These are phyloP conservation scores for Lathamus discolor DNA, from an alignment of 2,113 vertebrate genomes.

Conservation along the genomic window DNA sequence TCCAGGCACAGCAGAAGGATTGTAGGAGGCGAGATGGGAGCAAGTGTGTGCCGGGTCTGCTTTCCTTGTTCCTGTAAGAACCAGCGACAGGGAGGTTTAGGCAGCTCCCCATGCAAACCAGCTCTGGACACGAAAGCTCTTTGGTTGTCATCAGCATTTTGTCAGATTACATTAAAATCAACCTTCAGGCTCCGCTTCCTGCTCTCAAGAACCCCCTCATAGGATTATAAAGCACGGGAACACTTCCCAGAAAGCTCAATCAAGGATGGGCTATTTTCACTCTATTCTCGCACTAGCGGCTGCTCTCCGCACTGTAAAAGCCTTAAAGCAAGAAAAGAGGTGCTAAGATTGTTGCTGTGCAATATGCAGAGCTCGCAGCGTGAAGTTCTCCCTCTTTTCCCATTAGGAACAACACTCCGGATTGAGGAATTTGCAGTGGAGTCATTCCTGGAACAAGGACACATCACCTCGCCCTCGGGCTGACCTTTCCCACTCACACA, in stretches of 20 bases:
- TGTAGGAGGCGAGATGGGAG: neutral
- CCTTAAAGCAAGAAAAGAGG: neutral
- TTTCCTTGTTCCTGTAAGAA: neutral
- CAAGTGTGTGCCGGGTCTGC: accelerated
- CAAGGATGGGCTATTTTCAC: neutral
- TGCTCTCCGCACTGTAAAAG: accelerated
- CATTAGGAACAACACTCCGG: neutral
- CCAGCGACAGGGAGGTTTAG: neutral
- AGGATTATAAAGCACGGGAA: neutral
- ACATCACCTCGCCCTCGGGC: neutral
- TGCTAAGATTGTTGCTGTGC: neutral
- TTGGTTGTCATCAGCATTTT: neutral
- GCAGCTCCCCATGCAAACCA: neutral
- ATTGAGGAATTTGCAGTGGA: neutral
- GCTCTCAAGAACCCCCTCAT: accelerated
- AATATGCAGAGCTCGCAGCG: accelerated
- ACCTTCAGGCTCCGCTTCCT: neutral
- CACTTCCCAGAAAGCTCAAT: neutral
- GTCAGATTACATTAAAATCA: neutral
- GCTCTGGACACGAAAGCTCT: neutral
- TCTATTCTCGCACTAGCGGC: neutral
- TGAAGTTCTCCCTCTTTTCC: neutral
- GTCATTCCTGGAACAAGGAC: accelerated
- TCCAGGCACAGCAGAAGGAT: neutral
- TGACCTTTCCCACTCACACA: neutral